These are phyloP conservation scores for Rhagonycha lutea DNA, from an alignment of 2,888 invertebrate species.

Conservation along the genomic window DNA sequence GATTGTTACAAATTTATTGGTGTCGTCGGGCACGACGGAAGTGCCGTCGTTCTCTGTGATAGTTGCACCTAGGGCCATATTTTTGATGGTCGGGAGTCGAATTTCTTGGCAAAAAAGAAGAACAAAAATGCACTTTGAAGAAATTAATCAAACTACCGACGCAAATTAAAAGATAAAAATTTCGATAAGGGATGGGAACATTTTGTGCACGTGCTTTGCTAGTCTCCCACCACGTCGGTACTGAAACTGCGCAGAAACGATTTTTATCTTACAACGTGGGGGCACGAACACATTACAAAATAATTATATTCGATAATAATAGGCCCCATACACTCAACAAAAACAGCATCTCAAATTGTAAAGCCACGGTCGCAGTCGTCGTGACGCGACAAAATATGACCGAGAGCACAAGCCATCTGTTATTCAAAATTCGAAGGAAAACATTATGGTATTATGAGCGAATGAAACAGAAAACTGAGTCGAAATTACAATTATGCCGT, in stretches of 20 bases:
- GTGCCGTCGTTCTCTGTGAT: constrained; percentile 40
- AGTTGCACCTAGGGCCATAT: constrained; percentile 48
- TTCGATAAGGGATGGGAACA: constrained; percentile 15
- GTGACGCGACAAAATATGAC: no score
- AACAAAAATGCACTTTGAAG: not conserved
- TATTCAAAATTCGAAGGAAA: no score
- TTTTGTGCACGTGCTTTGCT: constrained; percentile 27
- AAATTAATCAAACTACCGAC: not conserved
- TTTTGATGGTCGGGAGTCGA: constrained; percentile 8
- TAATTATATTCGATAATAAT: not conserved
- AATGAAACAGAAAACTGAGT: no score
- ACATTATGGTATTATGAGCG: no score
- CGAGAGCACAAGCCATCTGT: no score
- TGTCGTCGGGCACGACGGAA: constrained; percentile 33
- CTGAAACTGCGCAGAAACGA: not conserved
- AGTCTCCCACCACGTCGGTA: constrained; percentile 9
- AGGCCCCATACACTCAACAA: not conserved
- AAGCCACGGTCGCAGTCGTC: no score
- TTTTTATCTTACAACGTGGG: not conserved
- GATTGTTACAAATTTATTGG: constrained; percentile 33
- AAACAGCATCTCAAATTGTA: no score
- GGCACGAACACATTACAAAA: not conserved
- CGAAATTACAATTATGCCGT: no score
- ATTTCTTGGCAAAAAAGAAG: not conserved
- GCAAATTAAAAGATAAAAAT: not conserved